Percentiles rank a stretch among this genome's conserved stretches.
These are phyloP conservation scores for Adoxophyes honmai DNA, from an alignment of 1,140 invertebrate species.

Conservation along the genomic window DNA sequence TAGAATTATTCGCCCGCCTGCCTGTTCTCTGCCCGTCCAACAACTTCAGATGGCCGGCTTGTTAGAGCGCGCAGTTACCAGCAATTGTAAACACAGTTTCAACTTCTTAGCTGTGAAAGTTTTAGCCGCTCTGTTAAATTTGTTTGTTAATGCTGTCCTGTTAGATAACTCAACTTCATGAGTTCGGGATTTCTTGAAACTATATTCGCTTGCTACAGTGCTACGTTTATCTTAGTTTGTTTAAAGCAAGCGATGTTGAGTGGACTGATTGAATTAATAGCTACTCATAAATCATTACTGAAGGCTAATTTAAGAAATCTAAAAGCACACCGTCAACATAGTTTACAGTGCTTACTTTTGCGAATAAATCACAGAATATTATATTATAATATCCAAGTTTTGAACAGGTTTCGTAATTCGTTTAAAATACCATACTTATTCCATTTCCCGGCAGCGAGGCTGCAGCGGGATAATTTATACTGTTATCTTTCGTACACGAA, in stretches of 20 bases:
- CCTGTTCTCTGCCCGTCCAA: conserved; percentile 43
- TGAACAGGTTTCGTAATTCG: not conserved
- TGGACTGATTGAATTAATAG: too few relatives aligned
- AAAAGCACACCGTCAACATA: too few relatives aligned
- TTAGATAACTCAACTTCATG: conserved; percentile 25
- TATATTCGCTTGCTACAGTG: not conserved
- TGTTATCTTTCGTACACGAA: conserved; percentile 11
- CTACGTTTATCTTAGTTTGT: too few relatives aligned
- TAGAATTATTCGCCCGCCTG: conserved; percentile 48
- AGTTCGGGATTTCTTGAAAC: not conserved
- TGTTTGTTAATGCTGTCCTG: conserved; percentile 50
- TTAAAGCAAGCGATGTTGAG: too few relatives aligned
- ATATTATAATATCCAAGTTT: too few relatives aligned
- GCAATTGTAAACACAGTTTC: conserved; percentile 59
- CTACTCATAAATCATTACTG: too few relatives aligned
- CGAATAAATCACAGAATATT: too few relatives aligned
- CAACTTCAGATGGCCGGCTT: conserved; percentile 63
- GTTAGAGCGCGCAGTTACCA: conserved; percentile 56
- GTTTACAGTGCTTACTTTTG: too few relatives aligned
- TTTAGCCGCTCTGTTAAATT: conserved; percentile 54
- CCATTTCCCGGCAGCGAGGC: not conserved
- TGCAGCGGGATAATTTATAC: conserved; percentile 10
- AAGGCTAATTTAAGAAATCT: too few relatives aligned
- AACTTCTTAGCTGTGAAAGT: conserved; percentile 62
- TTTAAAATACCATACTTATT: conserved; percentile 10